Percentiles rank a stretch among this genome's conserved stretches.
Conservation (phyloP, 2,113 vertebrate genomes). For the Otocyon megalotis region DNA sequence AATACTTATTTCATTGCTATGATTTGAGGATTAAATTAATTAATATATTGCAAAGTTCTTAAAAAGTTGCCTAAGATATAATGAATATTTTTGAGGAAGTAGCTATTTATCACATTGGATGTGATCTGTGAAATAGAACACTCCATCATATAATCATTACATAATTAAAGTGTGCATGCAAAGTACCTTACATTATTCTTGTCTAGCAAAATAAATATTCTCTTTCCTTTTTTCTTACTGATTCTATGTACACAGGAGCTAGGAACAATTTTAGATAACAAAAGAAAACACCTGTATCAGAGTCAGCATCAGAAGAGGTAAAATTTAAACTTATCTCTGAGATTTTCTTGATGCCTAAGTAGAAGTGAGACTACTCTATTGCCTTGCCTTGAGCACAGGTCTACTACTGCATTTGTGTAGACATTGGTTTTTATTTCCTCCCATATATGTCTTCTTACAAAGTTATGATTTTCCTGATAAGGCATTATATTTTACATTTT, state of each 20-base stretch:
- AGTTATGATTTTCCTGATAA: background rate
- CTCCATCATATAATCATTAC: background rate
- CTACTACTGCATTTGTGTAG: background rate
- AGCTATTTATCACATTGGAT: background rate
- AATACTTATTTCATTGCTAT: background rate
- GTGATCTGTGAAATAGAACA: background rate
- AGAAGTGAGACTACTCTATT: background rate
- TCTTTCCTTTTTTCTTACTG: background rate
- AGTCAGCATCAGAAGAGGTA: background rate
- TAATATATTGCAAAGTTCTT: background rate
- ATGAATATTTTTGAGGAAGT: background rate
- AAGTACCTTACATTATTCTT: background rate
- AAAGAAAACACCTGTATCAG: background rate
- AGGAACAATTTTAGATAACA: background rate
- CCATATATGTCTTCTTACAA: background rate
- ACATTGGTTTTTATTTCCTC: background rate
- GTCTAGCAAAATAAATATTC: background rate
- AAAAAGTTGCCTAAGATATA: background rate
- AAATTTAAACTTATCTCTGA: background rate
- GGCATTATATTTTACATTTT: background rate
- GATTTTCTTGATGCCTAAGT: background rate
- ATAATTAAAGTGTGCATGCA: background rate
- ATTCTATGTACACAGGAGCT: background rate
- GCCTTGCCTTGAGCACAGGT: background rate
- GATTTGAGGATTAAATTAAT: background rate